A percentile compares a stretch with the other conserved stretches of the same genome.
Evolutionary conservation across 2,888 invertebrate species (phyloP).

Genomic region (Drosophila ustulata): DNA sequence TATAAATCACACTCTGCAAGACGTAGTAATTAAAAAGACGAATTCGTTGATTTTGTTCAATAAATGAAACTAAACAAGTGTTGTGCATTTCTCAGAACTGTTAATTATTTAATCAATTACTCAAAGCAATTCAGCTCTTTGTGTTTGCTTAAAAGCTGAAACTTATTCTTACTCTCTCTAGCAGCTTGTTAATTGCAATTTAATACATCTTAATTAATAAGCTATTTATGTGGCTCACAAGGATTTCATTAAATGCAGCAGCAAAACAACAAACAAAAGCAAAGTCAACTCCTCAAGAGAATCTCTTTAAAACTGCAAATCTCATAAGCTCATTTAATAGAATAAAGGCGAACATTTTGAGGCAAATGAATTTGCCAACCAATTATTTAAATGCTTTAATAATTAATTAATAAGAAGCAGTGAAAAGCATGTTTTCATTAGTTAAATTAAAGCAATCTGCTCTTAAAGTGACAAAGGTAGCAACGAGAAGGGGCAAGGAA

Average conservation of each 20-base stretch:
- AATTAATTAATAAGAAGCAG: conserved; percentile 6
- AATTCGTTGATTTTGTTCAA: neutral
- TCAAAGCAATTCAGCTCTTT: neutral
- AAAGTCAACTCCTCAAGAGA: neutral
- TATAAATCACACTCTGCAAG: too few relatives aligned
- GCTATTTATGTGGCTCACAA: conserved; percentile 4
- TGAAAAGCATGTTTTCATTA: neutral
- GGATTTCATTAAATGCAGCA: neutral
- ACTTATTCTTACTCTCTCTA: neutral
- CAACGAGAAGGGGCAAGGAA: neutral
- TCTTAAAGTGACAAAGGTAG: neutral
- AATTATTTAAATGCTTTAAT: conserved; percentile 11
- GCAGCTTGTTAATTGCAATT: neutral
- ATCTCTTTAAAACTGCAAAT: conserved; percentile 13
- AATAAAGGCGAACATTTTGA: neutral
- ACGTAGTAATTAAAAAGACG: too few relatives aligned
- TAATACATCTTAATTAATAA: conserved; percentile 7
- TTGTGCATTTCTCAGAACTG: neutral
- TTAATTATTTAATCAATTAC: neutral
- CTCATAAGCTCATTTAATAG: conserved; percentile 2
- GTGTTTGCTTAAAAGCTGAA: neutral
- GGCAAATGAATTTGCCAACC: conserved; percentile 6
- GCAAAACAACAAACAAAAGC: neutral
- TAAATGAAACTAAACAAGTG: neutral
- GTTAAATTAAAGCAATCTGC: too few relatives aligned